Evolutionary conservation across 2,888 invertebrate species (phyloP), one percentile per base, ranked within the genome.

Genomic region (Tubulanus polymorphus): DNA sequence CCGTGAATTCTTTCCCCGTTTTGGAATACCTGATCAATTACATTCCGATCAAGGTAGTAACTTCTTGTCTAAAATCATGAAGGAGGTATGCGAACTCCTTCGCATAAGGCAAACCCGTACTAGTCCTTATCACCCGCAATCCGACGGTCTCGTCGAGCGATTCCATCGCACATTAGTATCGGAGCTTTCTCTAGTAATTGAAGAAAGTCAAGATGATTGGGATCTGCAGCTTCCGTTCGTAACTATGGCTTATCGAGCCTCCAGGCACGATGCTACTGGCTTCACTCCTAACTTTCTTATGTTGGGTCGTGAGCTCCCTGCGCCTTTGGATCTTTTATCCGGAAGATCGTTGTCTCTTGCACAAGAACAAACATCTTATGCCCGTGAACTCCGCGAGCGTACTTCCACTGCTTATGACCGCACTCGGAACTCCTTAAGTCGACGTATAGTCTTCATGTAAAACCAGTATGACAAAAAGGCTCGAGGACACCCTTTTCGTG

Each of bases 81-180:
- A 30, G 29, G 57, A 61, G 35, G 27, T 64, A 3, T 64, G 61
- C 50, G 10, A 51, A 25, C 10, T 64, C 18, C 41, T 59, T 5
- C 59, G 61, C 26, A 56, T 64, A n/a, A 54, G 48, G 48, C 62
- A 62, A 51, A 62, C 54, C 1, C 41, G 59, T 10, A 62, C 62
- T 18, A 48, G 50, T 23, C 37, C 55, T 12, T 50, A 62, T 37
- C 53, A 60, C 51, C 63, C 61, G 10, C 54, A 53, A 53, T 35
- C 56, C 26, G 60, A 63, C 54, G 60, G 63, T n/a, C 54, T 46
- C 29, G 47, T 48, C 8, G 60, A 64, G 45, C 15, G 58, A 30
- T 57, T 58, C 29, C 63, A 61, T 23, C 55, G 51, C 10, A 58
- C 58, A 8, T 32, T 59, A 12, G 37, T 57, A 10, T 41, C 45